Evolutionary conservation across 1,140 invertebrate species (phyloP), one percentile per base, ranked within the genome.

Genomic region (Pararge aegeria): DNA sequence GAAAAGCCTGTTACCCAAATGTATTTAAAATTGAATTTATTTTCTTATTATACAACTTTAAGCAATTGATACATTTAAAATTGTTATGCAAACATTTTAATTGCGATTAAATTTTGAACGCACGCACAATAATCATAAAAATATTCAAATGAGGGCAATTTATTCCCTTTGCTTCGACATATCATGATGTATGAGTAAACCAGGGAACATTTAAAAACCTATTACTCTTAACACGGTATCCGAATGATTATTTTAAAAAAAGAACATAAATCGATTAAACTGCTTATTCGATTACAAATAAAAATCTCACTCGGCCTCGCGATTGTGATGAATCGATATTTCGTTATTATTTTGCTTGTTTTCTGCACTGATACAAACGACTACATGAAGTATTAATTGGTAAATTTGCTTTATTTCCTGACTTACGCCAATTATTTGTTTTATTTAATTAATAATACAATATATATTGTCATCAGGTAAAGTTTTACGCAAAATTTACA

Each of bases 121-220:
- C 65, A 73, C 70, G 66, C 70, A 68, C 70, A 66, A 56, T 55
- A 66, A 62, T 53, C 57, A 68, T 68, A 62, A 75, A 73, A 66
- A 64, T 60, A 65, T 67, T 70, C 38, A 64, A 70, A 75, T 68
- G 58, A 65, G 58, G 66, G 67, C 61, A 72, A 73, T 73, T 78
- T 73, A 73, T 75, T 56, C 57, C 27, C 66, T 56, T 40, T 34
- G 38, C 30, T 61, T 62, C 53, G 66, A 77, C 67, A 67, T 38
- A 42, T 29, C n/a, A 56, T 75, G 75, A 82, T 77, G 69, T 60
- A 80, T 83, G 66, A 65, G 66, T 50, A 55, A 52, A 68, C 56
- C 50, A 51, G 46, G 55, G 61, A 13, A 49, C 64, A 64, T 83
- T 80, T 80, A 83, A 86, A 83, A 81, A 75, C 73, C 74, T 83